phyloP scores from a whole-genome alignment of 2,888 invertebrate species.

The Lasioglossum calceatum region DNA sequence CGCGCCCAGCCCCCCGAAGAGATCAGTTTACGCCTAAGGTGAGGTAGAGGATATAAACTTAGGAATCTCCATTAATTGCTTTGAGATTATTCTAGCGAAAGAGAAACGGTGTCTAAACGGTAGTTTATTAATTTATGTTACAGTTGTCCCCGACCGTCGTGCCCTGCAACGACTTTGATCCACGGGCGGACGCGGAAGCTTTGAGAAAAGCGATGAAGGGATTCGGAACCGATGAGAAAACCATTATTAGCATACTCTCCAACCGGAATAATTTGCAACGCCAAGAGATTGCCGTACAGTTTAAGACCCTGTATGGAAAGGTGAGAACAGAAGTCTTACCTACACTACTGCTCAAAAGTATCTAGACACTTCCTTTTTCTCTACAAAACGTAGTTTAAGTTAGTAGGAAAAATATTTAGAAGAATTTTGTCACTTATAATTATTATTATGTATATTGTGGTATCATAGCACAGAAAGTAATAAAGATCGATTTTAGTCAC shows the following conservation, averaged over 20 bases:
- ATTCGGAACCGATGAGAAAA: conserved; percentile 87
- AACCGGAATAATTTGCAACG: conserved; percentile 87
- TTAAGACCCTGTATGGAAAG: conserved; percentile 88
- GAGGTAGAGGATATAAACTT: conserved; percentile 67
- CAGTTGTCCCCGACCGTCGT: conserved; percentile 84
- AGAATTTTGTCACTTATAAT: too few relatives aligned
- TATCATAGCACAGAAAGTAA: too few relatives aligned
- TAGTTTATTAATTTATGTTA: conserved; percentile 51
- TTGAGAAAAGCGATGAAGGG: conserved; percentile 87
- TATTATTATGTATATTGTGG: too few relatives aligned
- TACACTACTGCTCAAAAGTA: too few relatives aligned
- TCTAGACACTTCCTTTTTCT: too few relatives aligned
- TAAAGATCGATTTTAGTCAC: too few relatives aligned
- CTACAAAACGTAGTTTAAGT: too few relatives aligned
- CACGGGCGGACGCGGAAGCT: conserved; percentile 85
- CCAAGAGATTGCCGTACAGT: conserved; percentile 86
- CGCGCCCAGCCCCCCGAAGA: conserved; percentile 76
- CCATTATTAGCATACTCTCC: conserved; percentile 87
- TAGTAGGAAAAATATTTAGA: too few relatives aligned
- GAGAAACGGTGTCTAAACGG: not conserved
- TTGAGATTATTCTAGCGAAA: not conserved
- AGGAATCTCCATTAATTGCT: conserved; percentile 3
- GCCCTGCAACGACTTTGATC: conserved; percentile 83
- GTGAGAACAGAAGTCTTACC: conserved; percentile 78
- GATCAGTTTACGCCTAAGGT: conserved; percentile 76